Conservation (phyloP, 1,140 invertebrate genomes). For the Tetragnatha versicolor region DNA sequence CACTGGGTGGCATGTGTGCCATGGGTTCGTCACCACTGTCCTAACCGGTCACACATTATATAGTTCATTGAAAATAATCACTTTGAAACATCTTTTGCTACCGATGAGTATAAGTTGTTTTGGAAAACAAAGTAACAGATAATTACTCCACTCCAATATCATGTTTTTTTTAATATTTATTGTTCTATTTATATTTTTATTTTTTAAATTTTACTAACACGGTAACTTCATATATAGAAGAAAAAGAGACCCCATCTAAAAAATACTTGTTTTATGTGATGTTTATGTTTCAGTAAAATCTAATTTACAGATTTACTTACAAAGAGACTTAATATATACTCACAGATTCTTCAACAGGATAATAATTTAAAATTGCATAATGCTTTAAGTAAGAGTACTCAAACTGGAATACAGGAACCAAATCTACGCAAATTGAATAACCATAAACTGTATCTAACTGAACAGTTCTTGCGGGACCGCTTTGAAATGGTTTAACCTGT, state of each 20-base stretch:
- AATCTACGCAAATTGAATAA: neutral
- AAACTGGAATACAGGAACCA: conserved; percentile 16
- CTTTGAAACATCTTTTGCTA: no score
- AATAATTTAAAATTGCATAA: neutral
- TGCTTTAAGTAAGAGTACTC: neutral
- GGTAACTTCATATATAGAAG: neutral
- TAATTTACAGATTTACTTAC: neutral
- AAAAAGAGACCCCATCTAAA: neutral
- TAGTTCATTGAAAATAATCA: no score
- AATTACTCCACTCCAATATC: neutral
- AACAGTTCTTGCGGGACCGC: conserved; percentile 20
- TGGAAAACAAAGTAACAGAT: no score
- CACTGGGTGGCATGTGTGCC: no score
- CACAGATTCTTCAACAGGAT: neutral
- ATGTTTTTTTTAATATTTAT: neutral
- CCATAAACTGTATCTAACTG: neutral
- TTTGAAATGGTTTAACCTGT: conserved; percentile 1
- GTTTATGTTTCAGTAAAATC: neutral
- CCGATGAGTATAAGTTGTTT: no score
- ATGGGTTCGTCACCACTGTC: no score
- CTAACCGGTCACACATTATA: no score
- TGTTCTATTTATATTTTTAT: neutral
- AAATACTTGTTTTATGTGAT: neutral
- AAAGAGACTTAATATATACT: neutral
- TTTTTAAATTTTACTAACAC: neutral